Evolutionary conservation across 2,797 vertebrate species (phyloP), one percentile per base, ranked within the genome.

Genomic region (Furcifer pardalis): DNA sequence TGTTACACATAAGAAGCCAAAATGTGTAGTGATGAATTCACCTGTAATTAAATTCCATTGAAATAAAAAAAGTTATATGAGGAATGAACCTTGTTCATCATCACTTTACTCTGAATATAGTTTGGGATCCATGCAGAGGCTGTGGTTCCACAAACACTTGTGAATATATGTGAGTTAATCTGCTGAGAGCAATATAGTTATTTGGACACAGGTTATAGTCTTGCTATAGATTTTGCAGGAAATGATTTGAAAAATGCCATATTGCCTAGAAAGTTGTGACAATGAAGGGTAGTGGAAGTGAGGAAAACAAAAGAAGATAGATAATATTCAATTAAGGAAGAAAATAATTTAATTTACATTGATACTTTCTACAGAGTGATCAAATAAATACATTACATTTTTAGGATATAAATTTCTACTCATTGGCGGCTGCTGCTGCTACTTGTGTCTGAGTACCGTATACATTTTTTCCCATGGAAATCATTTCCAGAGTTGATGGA

Each of bases 61-160:
- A 59, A 44, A 15, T 42, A 10, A 69, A 10, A 32, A 62, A 35
- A 46, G 37, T 69, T 68, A 30, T 56, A 56, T 17, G 52, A 72
- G 68, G 75, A 32, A 77, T 72, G 5, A 79, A 66, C 17, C 83
- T 86, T 52, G 32, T 30, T 37, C n/a, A 65, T 72, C 27, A 77
- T 65, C 56, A 52, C 86, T 86, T 81, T 81, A 81, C 60, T 68
- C 35, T 83, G 69, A 66, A 32, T 79, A 77, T 77, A 72, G 72
- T 89, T 88, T 88, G 63, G 82, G 76, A 65, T 81, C 73, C 86
- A 90, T 83, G 75, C 37, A 42, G 86, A 87, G 74, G 80, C 42
- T 81, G 32, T 65, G 7, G 5, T 80, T 17, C 46, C n/a, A 42
- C 42, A 81, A 62, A 69, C 37, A 9, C 5, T 77, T 30, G 12